phyloP scores from a whole-genome alignment of 2,113 vertebrate genomes.

The Engystomops pustulosus region DNA sequence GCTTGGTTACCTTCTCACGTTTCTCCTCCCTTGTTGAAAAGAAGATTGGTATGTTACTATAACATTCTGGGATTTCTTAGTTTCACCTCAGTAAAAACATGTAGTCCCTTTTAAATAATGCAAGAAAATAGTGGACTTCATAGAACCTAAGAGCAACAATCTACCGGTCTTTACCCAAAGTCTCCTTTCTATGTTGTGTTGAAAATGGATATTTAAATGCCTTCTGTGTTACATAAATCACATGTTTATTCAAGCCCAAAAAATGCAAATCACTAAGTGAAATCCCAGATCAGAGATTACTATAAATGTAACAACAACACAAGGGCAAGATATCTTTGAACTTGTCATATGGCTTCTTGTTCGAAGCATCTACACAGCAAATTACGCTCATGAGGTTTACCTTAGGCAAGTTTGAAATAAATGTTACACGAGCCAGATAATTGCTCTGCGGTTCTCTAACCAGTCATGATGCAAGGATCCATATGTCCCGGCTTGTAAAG shows the following conservation, averaged over 20 bases:
- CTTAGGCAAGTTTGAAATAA: constrained; percentile 35
- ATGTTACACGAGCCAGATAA: constrained; percentile 43
- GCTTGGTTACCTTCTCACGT: not conserved
- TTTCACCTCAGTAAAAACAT: not conserved
- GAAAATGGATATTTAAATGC: not conserved
- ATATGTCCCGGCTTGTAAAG: constrained; percentile 37
- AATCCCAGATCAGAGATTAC: not conserved
- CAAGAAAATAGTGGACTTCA: too few relatives aligned
- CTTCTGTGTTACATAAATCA: not conserved
- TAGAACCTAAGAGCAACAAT: too few relatives aligned
- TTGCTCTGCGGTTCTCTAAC: constrained; percentile 36
- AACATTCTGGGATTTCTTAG: not conserved
- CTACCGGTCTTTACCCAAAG: too few relatives aligned
- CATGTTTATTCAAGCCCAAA: not conserved
- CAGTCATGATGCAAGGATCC: constrained; percentile 28
- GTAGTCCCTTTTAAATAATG: not conserved
- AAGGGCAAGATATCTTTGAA: not conserved
- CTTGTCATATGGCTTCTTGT: constrained; percentile 8
- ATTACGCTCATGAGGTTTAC: constrained; percentile 39
- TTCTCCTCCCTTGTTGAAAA: not conserved
- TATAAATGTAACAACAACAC: not conserved
- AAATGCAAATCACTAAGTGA: not conserved
- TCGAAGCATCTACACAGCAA: constrained; percentile 30
- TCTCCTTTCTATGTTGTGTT: too few relatives aligned
- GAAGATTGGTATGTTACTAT: not conserved